Conservation (phyloP, 1,140 invertebrate species). For the Tachypleus tridentatus region DNA sequence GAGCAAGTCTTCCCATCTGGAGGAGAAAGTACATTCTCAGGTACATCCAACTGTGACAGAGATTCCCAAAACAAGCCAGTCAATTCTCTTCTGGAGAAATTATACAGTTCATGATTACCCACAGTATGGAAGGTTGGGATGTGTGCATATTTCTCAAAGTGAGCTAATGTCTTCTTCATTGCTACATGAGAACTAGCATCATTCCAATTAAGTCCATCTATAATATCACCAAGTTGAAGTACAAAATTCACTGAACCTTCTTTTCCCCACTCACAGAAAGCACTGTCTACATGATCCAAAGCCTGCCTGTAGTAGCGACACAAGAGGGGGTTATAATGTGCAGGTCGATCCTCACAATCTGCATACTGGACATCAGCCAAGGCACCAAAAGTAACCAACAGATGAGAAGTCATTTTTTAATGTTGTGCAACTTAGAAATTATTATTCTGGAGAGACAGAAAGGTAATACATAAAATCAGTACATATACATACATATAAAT, state of each 20-base stretch:
- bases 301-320: conserved; percentile 32
- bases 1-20: not conserved
- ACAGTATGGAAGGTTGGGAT: conserved; percentile 31
- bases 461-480: too few species aligned
- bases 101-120: conserved; percentile 38
- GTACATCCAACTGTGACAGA: conserved; percentile 11
- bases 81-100: conserved; percentile 29
- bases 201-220: conserved; percentile 31
- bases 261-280: conserved; percentile 30
- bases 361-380: conserved; percentile 36
- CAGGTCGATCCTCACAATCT: conserved; percentile 29
- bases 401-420: not conserved
- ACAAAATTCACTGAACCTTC: conserved; percentile 26
- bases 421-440: too few species aligned
- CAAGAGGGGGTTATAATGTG: conserved; percentile 27
- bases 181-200: conserved; percentile 15
- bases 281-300: conserved; percentile 27
- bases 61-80: conserved; percentile 17
- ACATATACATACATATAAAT: too few species aligned
- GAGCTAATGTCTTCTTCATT: conserved; percentile 12
- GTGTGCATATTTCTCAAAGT: conserved; percentile 21
- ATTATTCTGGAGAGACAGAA: too few species aligned
- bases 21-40: conserved; percentile 9
- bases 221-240: conserved; percentile 34
- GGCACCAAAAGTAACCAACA: conserved; percentile 29